phyloP scores from a whole-genome alignment of 2,888 invertebrate genomes.

The Andrena bicolor region DNA sequence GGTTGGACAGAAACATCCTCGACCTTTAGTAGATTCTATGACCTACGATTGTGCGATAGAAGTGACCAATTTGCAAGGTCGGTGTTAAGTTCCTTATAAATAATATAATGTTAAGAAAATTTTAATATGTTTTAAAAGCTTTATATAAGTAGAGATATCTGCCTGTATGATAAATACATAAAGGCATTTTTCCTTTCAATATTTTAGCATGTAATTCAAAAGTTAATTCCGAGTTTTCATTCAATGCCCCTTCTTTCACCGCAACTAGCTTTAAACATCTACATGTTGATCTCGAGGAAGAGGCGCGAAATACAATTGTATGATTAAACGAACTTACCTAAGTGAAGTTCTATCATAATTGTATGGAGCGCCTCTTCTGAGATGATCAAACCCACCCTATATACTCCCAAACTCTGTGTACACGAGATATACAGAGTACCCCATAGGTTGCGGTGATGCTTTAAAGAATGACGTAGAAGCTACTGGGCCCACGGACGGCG shows the following conservation, averaged over 20 bases:
- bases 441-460: neutral
- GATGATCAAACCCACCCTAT: neutral
- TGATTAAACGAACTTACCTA: neutral
- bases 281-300: conserved; percentile 27
- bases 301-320: conserved; percentile 27
- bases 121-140: neutral
- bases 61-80: neutral
- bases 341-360: no score
- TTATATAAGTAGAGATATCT: no score
- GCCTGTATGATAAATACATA: no score
- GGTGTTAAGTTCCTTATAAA: neutral
- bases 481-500: no score
- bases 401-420: neutral
- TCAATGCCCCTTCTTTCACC: conserved; percentile 4
- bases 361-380: no score
- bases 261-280: conserved; percentile 22
- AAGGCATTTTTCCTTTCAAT: no score
- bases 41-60: neutral
- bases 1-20: neutral
- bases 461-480: no score
- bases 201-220: no score
- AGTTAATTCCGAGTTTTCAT: neutral
- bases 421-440: neutral
- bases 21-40: neutral
- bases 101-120: neutral